A percentile compares a stretch with the other conserved stretches of the same genome.
Conservation (phyloP, 1,140 invertebrate genomes). For the Ooceraea biroi region DNA sequence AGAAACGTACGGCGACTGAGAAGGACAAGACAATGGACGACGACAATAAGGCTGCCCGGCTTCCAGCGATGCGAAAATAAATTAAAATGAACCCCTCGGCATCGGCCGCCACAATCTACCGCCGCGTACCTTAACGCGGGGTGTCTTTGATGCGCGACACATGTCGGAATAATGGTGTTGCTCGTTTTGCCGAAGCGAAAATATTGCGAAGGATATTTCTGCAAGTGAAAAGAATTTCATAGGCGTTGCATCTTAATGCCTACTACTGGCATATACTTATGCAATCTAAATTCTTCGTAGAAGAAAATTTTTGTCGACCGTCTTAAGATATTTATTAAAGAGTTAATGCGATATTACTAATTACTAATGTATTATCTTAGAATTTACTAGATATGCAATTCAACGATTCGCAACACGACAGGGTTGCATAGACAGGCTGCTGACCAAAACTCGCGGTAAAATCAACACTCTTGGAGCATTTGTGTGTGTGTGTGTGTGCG, state of each 20-base stretch:
- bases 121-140: not conserved
- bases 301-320: not conserved
- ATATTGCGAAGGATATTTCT: no score
- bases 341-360: not conserved
- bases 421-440: not conserved
- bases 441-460: slow-evolving; percentile 3
- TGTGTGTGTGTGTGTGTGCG: no score
- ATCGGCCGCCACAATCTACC: slow-evolving; percentile 48
- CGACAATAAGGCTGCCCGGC: slow-evolving; percentile 78
- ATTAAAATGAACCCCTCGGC: slow-evolving; percentile 77
- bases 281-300: not conserved
- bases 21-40: slow-evolving; percentile 82
- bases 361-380: no score
- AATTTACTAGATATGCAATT: not conserved
- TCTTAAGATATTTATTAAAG: no score
- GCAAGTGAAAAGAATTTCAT: not conserved
- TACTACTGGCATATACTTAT: no score
- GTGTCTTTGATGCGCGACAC: not conserved
- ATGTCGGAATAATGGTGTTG: slow-evolving; percentile 2
- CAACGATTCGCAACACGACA: slow-evolving; percentile 24
- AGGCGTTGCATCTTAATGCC: no score
- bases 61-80: slow-evolving; percentile 74
- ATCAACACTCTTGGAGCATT: slow-evolving; percentile 22
- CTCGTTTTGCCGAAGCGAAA: not conserved
- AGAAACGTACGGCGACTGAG: slow-evolving; percentile 47